phyloP scores from a whole-genome alignment of 2,113 vertebrate genomes.

The Spermophilus dauricus region DNA sequence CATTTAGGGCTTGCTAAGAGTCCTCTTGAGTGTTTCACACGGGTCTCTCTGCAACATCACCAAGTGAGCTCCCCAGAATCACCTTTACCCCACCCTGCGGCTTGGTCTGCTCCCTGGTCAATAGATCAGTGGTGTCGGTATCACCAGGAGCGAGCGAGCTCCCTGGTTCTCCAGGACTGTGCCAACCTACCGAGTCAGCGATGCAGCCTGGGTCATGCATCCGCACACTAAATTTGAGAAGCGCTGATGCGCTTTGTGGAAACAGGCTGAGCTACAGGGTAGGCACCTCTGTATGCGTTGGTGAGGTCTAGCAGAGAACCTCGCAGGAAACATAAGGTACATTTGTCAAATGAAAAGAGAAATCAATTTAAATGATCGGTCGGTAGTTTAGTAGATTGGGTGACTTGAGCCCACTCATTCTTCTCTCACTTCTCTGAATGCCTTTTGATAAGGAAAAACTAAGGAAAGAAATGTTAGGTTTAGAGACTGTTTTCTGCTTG shows the following conservation, averaged over 20 bases:
- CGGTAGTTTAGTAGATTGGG: not conserved
- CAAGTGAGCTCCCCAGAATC: rapidly evolving
- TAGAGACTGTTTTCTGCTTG: not conserved
- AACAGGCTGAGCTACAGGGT: not conserved
- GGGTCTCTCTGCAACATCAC: not conserved
- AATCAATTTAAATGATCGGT: not conserved
- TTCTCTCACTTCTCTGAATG: not conserved
- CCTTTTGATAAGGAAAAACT: not conserved
- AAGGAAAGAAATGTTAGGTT: not conserved
- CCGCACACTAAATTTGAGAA: not conserved
- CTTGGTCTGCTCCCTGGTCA: not conserved
- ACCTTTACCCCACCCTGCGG: not conserved
- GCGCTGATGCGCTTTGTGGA: not conserved
- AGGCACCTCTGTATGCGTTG: not conserved
- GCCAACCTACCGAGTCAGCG: not conserved
- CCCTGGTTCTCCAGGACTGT: rapidly evolving
- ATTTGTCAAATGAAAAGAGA: not conserved
- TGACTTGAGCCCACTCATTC: not conserved
- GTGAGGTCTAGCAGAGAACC: not conserved
- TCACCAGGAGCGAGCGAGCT: no score
- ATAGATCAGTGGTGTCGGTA: not conserved
- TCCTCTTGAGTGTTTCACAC: not conserved
- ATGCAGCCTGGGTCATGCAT: not conserved
- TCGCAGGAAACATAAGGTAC: not conserved
- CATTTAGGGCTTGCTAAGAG: not conserved